Evolutionary conservation across 2,888 invertebrate genomes (phyloP).

Genomic region (Trachelus iudaicus): DNA sequence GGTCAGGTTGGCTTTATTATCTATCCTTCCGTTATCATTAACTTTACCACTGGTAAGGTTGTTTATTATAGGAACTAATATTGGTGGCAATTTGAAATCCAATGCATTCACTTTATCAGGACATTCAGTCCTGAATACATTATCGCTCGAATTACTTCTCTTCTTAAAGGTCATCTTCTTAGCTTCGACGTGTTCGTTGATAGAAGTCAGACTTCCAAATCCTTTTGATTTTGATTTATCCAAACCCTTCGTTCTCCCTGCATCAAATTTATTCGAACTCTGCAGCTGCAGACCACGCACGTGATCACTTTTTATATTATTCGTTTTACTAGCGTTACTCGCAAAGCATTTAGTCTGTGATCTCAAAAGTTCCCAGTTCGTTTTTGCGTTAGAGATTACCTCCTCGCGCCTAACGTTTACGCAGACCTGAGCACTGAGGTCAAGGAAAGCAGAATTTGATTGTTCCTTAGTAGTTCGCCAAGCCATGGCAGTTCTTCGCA

Average conservation of each 20-base stretch:
- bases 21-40: conserved; percentile 31
- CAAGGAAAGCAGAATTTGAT: conserved; percentile 75
- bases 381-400: conserved; percentile 85
- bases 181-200: conserved; percentile 53
- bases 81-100: conserved; percentile 74
- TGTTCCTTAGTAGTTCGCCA: conserved; percentile 84
- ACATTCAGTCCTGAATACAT: conserved; percentile 43
- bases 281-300: conserved; percentile 44
- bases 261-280: conserved; percentile 45
- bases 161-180: conserved; percentile 52
- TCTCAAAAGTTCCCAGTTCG: conserved; percentile 86
- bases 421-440: conserved; percentile 71
- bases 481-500: conserved; percentile 80
- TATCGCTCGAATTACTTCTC: conserved; percentile 54
- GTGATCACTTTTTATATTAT: conserved; percentile 40
- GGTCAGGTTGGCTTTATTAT: neutral
- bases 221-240: conserved; percentile 48
- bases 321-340: conserved; percentile 40
- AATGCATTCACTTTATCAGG: conserved; percentile 45
- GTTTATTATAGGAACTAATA: conserved; percentile 76
- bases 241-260: conserved; percentile 42
- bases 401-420: conserved; percentile 79
- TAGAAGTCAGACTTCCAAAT: conserved; percentile 55
- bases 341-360: conserved; percentile 75
- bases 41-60: conserved; percentile 65